Evolutionary conservation across 2,888 invertebrate species (phyloP), one percentile per base, ranked within the genome.

Genomic region (Cryptosula pallasiana): DNA sequence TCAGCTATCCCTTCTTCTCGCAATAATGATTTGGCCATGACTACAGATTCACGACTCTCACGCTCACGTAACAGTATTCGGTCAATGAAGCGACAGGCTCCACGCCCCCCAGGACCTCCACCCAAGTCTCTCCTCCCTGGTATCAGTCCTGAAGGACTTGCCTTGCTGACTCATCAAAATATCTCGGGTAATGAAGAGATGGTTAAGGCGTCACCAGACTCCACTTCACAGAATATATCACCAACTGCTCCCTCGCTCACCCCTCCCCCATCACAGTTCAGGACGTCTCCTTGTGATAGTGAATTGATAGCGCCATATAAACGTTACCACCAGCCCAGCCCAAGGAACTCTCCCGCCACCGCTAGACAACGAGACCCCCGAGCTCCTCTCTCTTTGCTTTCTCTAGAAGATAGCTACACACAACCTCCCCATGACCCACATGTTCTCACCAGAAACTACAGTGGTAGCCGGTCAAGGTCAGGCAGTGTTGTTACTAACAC

Each of bases 1-100:
- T 63, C 63, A 32, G 63, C 63, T 5, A 63, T 63, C 25, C 63
- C 63, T 2, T 63, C 63, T 13, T 25, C 13, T 32, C 27, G 63
- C 25, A 63, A 63, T n/a, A 63, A 63, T 32, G 63, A 63, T n/a
- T 32, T 63, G 5, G 63, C 63, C 27, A 20, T 63, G 32, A 25
- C 29, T n/a, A 5, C 29, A 13, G 63, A 63, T 32, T 32, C 63
- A 5, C 63, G 34, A 5, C 63, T 63, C 13, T 63, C 63, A 13
- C 20, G 63, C 29, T 63, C 63, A 13, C 27, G 63, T 9, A 13
- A 27, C 16, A 63, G 63, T 34, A 32, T 63, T 29, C 63, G 63
- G 2, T 63, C 63, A n/a, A 20, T 63, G 29, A 63, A 63, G 34
- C 63, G 63, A 25, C 63, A 63, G 32, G 63, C 63, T 25, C 63